phyloP scores from a whole-genome alignment of 2,888 invertebrate genomes.

The Xiphydria camelus region DNA sequence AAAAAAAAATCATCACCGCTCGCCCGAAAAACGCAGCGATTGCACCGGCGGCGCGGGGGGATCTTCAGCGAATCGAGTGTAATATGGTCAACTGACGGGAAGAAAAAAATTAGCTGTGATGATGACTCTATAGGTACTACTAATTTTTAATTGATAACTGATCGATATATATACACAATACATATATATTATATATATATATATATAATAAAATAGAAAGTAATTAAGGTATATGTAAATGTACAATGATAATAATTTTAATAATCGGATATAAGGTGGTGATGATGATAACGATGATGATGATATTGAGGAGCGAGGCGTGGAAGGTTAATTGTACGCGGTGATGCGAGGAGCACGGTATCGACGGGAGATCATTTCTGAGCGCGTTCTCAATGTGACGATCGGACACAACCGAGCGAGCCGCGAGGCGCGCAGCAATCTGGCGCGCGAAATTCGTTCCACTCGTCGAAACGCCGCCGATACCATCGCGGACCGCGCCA shows the following conservation, averaged over 20 bases:
- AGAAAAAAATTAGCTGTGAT: slow-evolving; percentile 52
- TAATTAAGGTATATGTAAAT: slow-evolving; percentile 16
- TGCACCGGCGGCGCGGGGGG: too few relatives aligned
- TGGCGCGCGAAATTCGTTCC: slow-evolving; percentile 28
- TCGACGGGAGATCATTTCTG: slow-evolving; percentile 6
- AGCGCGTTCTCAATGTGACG: too few relatives aligned
- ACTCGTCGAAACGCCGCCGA: slow-evolving; percentile 2
- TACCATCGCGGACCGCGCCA: too few relatives aligned
- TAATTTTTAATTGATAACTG: slow-evolving; percentile 45
- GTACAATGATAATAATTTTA: slow-evolving; percentile 34
- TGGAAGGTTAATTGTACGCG: slow-evolving; percentile 9
- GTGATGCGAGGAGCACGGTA: slow-evolving; percentile 19
- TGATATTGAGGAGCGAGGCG: too few relatives aligned
- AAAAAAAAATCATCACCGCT: too few relatives aligned
- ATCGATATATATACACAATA: slow-evolving; percentile 23
- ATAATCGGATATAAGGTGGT: slow-evolving; percentile 20
- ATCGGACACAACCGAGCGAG: too few relatives aligned
- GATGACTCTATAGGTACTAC: slow-evolving; percentile 51
- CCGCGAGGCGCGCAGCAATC: too few relatives aligned
- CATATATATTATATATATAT: slow-evolving; percentile 19
- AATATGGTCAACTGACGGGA: neutral
- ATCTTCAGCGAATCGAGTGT: too few relatives aligned
- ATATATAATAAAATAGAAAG: slow-evolving; percentile 21
- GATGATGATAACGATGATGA: slow-evolving; percentile 11
- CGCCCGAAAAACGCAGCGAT: too few relatives aligned